phyloP scores from a whole-genome alignment of 1,140 invertebrate species.

The Coenobita brevimanus region DNA sequence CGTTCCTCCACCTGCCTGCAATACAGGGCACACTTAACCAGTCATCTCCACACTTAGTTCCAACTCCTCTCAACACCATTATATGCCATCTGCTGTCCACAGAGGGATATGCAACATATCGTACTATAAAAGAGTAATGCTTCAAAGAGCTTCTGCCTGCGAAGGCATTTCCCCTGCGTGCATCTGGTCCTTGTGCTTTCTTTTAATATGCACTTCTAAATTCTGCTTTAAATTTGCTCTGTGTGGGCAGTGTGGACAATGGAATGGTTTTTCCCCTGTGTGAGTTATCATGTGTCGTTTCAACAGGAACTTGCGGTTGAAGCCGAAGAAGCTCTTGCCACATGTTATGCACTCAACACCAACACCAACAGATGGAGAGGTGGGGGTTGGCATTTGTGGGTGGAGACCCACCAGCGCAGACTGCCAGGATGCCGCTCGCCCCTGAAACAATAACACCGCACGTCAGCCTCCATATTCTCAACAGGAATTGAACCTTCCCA shows the following conservation, averaged over 20 bases:
- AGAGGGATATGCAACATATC: not conserved
- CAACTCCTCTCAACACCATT: constrained; percentile 22
- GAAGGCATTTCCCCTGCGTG: constrained; percentile 39
- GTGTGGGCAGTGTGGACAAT: constrained; percentile 57
- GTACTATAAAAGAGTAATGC: constrained; percentile 25
- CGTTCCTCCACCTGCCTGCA: constrained; percentile 57
- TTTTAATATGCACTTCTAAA: constrained; percentile 69
- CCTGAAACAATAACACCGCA: constrained; percentile 66
- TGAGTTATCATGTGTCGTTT: constrained; percentile 61
- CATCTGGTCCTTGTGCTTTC: constrained; percentile 64
- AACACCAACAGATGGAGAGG: constrained; percentile 48
- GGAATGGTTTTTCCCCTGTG: constrained; percentile 58
- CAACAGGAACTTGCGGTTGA: constrained; percentile 63
- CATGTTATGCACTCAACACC: constrained; percentile 59
- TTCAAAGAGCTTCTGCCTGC: constrained; percentile 41
- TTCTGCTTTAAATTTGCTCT: constrained; percentile 62
- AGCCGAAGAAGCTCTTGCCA: constrained; percentile 60
- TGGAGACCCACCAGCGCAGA: constrained; percentile 50
- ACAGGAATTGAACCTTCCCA: not conserved
- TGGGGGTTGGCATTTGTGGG: constrained; percentile 53
- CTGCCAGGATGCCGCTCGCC: constrained; percentile 59
- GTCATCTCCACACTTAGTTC: constrained; percentile 9
- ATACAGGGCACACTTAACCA: constrained; percentile 64
- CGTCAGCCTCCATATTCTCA: constrained; percentile 50
- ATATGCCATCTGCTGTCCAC: not conserved